These are phyloP conservation scores for Byasa hedistus DNA, from an alignment of 2,888 invertebrate species.

Conservation along the genomic window DNA sequence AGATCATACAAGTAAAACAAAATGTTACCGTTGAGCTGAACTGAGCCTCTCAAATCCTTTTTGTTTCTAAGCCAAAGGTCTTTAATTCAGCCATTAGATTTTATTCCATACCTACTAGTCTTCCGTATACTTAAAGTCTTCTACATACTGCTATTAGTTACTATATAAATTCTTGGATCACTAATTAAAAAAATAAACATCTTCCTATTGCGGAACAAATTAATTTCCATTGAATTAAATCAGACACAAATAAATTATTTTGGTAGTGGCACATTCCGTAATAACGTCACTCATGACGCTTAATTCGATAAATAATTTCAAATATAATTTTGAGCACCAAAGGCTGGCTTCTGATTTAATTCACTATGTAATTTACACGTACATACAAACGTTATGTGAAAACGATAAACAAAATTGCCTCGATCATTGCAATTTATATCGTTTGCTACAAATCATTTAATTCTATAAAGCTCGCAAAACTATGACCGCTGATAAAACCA, in stretches of 20 bases:
- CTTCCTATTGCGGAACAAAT: not conserved
- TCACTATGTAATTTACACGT: not conserved
- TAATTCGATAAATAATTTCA: slow-evolving; percentile 12
- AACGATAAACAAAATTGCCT: not conserved
- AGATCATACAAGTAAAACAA: too few relatives aligned
- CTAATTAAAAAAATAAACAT: not conserved
- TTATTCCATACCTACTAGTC: not conserved
- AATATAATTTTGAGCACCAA: slow-evolving; percentile 10
- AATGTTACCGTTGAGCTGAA: too few relatives aligned
- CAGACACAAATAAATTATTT: slow-evolving; percentile 11
- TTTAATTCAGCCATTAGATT: too few relatives aligned
- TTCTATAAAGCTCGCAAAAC: too few relatives aligned
- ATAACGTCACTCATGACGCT: not conserved
- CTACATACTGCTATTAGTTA: not conserved
- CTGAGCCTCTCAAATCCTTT: too few relatives aligned
- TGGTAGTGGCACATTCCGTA: not conserved
- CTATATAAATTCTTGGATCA: not conserved
- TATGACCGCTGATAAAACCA: too few relatives aligned
- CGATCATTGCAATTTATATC: not conserved
- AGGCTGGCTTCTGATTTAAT: not conserved
- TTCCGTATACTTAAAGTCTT: not conserved
- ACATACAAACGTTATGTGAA: not conserved
- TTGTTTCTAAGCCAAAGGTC: too few relatives aligned
- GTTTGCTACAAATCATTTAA: too few relatives aligned
- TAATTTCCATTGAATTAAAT: slow-evolving; percentile 1